These are phyloP conservation scores for Brachionus paranguensis DNA, from an alignment of 1,140 invertebrate genomes.

Conservation along the genomic window DNA sequence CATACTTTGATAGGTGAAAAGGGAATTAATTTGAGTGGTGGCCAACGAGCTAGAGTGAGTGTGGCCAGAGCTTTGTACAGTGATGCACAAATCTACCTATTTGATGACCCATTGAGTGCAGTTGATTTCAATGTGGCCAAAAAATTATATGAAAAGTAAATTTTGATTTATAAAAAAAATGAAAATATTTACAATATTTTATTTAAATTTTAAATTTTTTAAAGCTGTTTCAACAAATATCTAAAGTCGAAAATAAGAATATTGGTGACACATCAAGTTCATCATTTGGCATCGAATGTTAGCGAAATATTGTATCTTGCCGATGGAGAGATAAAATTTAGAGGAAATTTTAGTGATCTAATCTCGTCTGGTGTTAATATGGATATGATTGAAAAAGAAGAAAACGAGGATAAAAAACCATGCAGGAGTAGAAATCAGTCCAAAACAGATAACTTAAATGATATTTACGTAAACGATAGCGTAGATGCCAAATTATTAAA, in stretches of 20 bases:
- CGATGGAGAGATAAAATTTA: constrained; percentile 54
- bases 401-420: not conserved
- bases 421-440: not conserved
- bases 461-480: not conserved
- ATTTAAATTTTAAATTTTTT: not conserved
- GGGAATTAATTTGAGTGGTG: constrained; percentile 76
- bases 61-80: constrained; percentile 68
- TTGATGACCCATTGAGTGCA: constrained; percentile 75
- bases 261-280: constrained; percentile 77
- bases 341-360: not conserved
- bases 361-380: not conserved
- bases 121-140: constrained; percentile 85
- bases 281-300: constrained; percentile 70
- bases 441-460: not conserved
- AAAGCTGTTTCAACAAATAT: constrained; percentile 60
- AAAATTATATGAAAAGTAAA: constrained; percentile 80
- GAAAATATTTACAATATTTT: not conserved
- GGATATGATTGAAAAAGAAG: constrained; percentile 13
- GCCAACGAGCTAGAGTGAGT: constrained; percentile 81
- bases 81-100: constrained; percentile 69
- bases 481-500: constrained; percentile 49
- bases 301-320: constrained; percentile 70
- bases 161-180: constrained; percentile 58
- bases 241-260: constrained; percentile 69
- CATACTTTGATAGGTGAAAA: constrained; percentile 80